phyloP scores from a whole-genome alignment of 2,113 vertebrate genomes.

The Limnothrissa miodon region DNA sequence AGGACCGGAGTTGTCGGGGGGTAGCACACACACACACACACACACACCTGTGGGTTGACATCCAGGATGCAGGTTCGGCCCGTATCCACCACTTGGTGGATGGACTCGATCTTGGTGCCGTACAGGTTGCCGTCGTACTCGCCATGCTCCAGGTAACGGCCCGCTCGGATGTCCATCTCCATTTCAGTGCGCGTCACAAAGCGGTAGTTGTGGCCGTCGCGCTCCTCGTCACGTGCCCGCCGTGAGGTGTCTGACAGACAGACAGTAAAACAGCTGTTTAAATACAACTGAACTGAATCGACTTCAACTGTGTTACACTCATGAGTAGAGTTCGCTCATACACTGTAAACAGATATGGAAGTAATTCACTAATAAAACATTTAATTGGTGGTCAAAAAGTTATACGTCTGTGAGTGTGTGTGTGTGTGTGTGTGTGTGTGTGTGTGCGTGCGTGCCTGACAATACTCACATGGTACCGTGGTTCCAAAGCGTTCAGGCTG shows the following conservation, averaged over 20 bases:
- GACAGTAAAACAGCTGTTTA: neutral
- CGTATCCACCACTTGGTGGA: constrained; percentile 89
- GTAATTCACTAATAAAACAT: no score
- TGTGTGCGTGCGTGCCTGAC: neutral
- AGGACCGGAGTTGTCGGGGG: no score
- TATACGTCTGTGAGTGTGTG: neutral
- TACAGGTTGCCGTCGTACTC: constrained; percentile 98
- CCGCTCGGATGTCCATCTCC: constrained; percentile 90
- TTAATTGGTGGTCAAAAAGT: no score
- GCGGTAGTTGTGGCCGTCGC: constrained; percentile 88
- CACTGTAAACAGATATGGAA: no score
- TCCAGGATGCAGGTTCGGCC: constrained; percentile 96
- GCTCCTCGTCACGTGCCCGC: constrained; percentile 88
- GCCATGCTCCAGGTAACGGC: constrained; percentile 93
- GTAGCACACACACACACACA: neutral
- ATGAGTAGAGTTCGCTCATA: no score
- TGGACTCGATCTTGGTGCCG: constrained; percentile 96
- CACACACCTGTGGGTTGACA: constrained; percentile 90
- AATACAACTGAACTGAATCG: no score
- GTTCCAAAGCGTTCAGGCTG: constrained; percentile 90
- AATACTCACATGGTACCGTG: constrained; percentile 93
- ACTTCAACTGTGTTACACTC: no score
- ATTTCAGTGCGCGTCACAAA: constrained; percentile 91
- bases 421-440: neutral
- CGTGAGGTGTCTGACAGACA: constrained; percentile 84